Conservation (phyloP, 2,113 vertebrate genomes). For the Mustela lutreola region DNA sequence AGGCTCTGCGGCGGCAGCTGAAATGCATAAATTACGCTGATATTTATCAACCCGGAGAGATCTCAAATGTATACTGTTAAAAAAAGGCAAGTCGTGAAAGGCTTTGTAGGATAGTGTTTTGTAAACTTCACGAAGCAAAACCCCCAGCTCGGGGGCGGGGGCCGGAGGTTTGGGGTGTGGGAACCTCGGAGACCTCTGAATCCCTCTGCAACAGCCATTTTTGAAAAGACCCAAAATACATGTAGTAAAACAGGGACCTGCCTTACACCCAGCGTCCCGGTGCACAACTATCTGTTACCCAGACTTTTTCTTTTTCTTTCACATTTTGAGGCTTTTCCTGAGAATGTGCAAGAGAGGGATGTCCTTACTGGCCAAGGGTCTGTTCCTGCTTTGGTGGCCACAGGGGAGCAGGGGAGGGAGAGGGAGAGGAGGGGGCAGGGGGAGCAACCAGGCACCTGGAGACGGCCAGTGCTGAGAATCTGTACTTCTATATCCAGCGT, state of each 20-base stretch:
- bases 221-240: background rate
- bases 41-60: too few species aligned
- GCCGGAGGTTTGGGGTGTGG: background rate
- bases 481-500: background rate
- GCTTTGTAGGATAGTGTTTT: too few species aligned
- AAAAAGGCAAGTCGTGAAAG: background rate
- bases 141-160: accelerated
- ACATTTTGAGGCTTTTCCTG: background rate
- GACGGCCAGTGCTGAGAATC: background rate
- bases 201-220: background rate
- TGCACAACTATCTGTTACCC: background rate
- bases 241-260: accelerated
- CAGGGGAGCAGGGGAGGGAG: background rate
- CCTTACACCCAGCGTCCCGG: too few species aligned
- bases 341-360: too few species aligned
- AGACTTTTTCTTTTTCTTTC: background rate
- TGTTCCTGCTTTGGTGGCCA: background rate
- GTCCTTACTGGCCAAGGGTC: background rate
- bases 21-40: accelerated
- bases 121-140: background rate
- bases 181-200: background rate
- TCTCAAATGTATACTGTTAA: background rate
- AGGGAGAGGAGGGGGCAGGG: background rate
- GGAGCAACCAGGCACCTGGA: background rate
- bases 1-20: background rate